Base-by-base conservation (phyloP, 1,140 invertebrate species). In the Halictus rubicundus region DNA sequence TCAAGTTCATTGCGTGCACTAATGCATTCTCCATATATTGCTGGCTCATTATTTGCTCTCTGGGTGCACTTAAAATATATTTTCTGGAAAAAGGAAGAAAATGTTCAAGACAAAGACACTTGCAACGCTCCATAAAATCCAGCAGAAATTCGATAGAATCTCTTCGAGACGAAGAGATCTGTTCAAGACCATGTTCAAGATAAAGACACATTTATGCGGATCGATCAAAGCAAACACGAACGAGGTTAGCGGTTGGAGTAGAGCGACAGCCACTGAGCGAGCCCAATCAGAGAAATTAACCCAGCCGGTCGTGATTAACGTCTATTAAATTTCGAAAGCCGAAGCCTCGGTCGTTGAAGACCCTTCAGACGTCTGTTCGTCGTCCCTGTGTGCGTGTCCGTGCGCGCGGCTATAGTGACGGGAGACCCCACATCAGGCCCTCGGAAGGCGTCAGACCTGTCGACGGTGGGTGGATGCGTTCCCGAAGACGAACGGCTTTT, bases 401-500 rank as follows among this genome's bases (percentile, higher is more conserved):
- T 60, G 65, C 32, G 39, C 46, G 57, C 27, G 49, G 25, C 8
- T 16, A n/a, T 27, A 2, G 25, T n/a, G 27, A 57, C 46, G 1
- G 23, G 19, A 49, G 72, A 68, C 72, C 72, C 68, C 64, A 76
- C 70, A 69, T 71, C 66, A 61, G 68, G 42, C 71, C 82, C 76
- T 66, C 42, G 63, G 70, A 66, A 66, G 68, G 57, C 72, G 61
- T 71, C 65, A 74, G 78, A 84, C 73, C 86, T 87, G 87, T 87
- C 86, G 85, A 87, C 87, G 85, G 71, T 68, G 75, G 74, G 64
- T 64, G 76, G 80, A 59, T 66, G 54, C 60, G 65, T 81, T 81
- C 54, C 54, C 61, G 74, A 88, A 87, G 86, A 89, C 81, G 79
- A 87, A 84, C 82, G 68, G 83, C 72, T 84, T 88, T 90, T 90